Base-by-base conservation (phyloP, 1,140 invertebrate genomes). In the Argopecten irradians region DNA sequence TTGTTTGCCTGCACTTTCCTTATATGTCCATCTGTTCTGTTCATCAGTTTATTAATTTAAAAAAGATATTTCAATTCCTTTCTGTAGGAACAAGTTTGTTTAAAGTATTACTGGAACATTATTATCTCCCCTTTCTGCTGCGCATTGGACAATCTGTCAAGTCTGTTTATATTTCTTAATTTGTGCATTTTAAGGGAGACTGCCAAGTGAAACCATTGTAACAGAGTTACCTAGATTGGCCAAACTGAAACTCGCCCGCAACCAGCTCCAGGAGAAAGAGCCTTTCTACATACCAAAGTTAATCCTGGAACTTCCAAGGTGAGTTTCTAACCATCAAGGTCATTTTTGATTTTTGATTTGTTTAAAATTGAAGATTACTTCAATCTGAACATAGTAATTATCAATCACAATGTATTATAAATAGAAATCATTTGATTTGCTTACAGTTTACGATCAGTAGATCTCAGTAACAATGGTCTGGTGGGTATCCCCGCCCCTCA, bases 281-380 rank as follows among this genome's bases (percentile, higher is more conserved):
- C 93, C 94, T n/a, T 93, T 93, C 34, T 94, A 87, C 89, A 88
- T 94, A 36, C 93, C 94, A 83, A 94, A 93, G 86, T 94, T 94
- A 86, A 91, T 94, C 36, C 86, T 94, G 84, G 91, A 93, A 71
- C 85, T 94, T 32, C 93, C 91, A 88, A 93, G 91, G 93, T 95
- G 11, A 28, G 28, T 9, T 36, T 33, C 22, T 28, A 9, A 36
- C 22, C n/a, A 19, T 84, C 14, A 36, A 34, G 14, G 22, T 35
- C 35, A 36, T 22, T 36, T n/a, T 82, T 82, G 32, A 32, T 9
- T 82, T 14, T 32, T n/a, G 55, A 82, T n/a, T n/a, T n/a, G 22
- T 14, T 82, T 82, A 32, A 8, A 32, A 82, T n/a, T 82, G 55
- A 3, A 82, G 55, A 7, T 2, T 11, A 22, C 32, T 7, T 22